Conservation (phyloP, 2,888 invertebrate species). For the Rhodophaea formosa region DNA sequence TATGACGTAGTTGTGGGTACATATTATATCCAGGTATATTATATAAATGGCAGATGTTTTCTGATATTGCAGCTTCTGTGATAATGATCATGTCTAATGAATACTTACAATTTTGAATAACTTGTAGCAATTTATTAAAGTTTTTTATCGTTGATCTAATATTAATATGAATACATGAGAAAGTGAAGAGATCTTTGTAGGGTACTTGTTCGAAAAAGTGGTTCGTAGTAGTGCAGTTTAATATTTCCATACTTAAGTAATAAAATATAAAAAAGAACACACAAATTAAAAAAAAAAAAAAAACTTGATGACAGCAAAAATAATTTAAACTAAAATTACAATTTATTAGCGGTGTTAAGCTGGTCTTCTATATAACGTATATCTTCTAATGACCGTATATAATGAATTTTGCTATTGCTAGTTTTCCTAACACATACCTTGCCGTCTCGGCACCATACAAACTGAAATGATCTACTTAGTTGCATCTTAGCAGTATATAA, state of each 20-base stretch:
- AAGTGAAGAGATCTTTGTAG: too few relatives aligned
- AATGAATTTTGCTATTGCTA: slow-evolving; percentile 25
- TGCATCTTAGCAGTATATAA: slow-evolving; percentile 27
- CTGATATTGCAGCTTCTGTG: too few relatives aligned
- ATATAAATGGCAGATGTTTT: too few relatives aligned
- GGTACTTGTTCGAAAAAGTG: too few relatives aligned
- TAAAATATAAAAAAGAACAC: too few relatives aligned
- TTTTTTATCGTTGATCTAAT: neutral
- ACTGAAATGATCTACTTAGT: slow-evolving; percentile 24
- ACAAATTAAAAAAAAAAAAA: too few relatives aligned
- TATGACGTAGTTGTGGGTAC: neutral
- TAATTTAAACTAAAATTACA: too few relatives aligned
- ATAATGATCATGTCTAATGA: neutral
- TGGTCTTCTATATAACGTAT: slow-evolving; percentile 10
- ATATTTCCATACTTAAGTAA: too few relatives aligned
- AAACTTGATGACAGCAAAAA: too few relatives aligned
- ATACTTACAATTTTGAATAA: neutral
- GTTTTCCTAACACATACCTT: slow-evolving; percentile 28
- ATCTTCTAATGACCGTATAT: slow-evolving; percentile 21
- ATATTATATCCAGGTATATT: neutral
- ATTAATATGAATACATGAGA: neutral
- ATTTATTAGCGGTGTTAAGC: too few relatives aligned
- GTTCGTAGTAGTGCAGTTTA: too few relatives aligned
- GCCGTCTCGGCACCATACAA: slow-evolving; percentile 31
- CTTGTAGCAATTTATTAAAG: slow-evolving; percentile 1